Base-by-base conservation (phyloP, 1,140 invertebrate species). In the Microplitis demolitor region DNA sequence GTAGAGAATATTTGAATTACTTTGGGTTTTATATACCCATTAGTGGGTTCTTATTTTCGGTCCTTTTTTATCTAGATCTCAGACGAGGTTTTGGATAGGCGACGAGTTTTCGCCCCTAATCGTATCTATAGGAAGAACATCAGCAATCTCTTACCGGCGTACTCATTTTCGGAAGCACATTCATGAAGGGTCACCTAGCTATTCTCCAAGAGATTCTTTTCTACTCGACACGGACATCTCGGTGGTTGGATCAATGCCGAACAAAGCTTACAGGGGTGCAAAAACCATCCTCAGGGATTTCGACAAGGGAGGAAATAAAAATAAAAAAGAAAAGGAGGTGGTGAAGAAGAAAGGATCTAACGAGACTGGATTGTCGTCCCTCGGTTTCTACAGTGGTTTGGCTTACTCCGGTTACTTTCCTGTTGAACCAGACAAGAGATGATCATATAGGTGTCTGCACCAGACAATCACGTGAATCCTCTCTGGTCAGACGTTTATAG, bases 201-300 rank as follows among this genome's bases (percentile, higher is more conserved):
- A 45, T 58, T 31, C 56, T 58, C 24, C 24, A 14, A 16, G 56
- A 58, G 14, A 58, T 58, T 58, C 56, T 58, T 58, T 58, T 58
- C 56, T 24, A 16, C 51, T 14, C 56, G 56, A 58, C 16, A 16
- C 56, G 56, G 56, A 58, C 16, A 9, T 58, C 51, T 54, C 56
- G 24, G 56, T 16, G 16, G 39, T 58, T 31, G 56, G 56, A 58
- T 58, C 56, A 58, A 58, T 58, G 56, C 51, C 24, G 56, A 58
- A 58, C 56, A 58, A 58, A 58, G 56, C 56, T 58, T 58, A 58
- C 56, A 58, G 56, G 56, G 56, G 56, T 58, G 56, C 56, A 58
- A 58, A 58, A 58, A 58, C 14, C 24, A 31, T 58, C 56, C 56
- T 58, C 4, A 24, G 56, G 31, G 56, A 58, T 58, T 58, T 58